Base-by-base conservation (phyloP, 1,140 invertebrate species). In the Chionoecetes opilio region DNA sequence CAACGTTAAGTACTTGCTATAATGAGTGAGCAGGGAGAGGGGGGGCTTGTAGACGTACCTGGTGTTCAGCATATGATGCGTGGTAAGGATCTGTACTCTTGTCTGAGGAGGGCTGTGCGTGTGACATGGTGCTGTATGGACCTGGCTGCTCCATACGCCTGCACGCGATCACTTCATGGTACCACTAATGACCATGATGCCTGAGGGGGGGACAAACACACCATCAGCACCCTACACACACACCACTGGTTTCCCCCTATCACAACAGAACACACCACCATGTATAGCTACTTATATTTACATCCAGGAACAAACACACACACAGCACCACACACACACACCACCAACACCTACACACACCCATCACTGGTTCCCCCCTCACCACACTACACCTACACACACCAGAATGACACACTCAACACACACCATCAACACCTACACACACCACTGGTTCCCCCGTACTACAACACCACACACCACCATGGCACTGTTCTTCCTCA, bases 101-200 rank as follows among this genome's bases (percentile, higher is more conserved):
- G 87, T 94, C 93, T 84, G 93, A 89, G 17, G 93, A 94, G 53
- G 93, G 93, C 75, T 94, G 93, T n/a, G n/a, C n/a, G n/a, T n/a
- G n/a, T 90, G 93, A 94, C 93, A 94, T 94, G 93, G 93, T 94
- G 93, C 93, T 94, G 93, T 94, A 94, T 94, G 93, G 93, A 94
- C 82, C 93, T 94, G 29, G 53, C 82, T 46, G 93, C 63, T 94
- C 93, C 93, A 94, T 94, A 94, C 93, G 35, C 89, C n/a, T 35
- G 86, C 86, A 94, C 93, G 82, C 21, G 63, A 94, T 94, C 93
- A 94, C 93, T 90, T 94, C 93, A 91, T 94, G 87, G 41, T 90
- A 94, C 14, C 17, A 53, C 34, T 90, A 41, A 94, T 91, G 63
- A 94, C 93, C 88, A 94, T 94, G 93, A 91, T 94, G 53, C 93